Conservation (phyloP, 2,797 vertebrate genomes). For the Meriones psammophilus region DNA sequence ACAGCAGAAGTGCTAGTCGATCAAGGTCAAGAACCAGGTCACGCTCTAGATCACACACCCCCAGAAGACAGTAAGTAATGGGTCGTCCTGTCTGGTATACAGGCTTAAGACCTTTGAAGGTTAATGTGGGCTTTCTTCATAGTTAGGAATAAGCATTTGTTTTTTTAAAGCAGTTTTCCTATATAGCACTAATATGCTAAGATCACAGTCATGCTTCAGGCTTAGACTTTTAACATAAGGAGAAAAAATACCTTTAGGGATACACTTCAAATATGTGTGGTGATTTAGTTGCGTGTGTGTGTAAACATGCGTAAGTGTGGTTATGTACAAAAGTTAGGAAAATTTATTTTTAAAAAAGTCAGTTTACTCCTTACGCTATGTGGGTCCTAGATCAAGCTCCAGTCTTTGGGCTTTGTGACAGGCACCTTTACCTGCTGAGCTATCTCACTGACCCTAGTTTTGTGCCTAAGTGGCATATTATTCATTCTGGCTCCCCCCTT, state of each 20-base stretch:
- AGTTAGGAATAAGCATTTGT: background rate
- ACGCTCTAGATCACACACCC: constrained; percentile 94
- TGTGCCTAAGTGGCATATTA: background rate
- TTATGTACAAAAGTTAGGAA: background rate
- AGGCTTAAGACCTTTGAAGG: background rate
- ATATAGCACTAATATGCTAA: background rate
- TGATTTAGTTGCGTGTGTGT: background rate
- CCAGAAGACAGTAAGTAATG: constrained; percentile 95
- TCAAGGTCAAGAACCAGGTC: constrained; percentile 96
- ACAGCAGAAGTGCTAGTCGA: constrained; percentile 94
- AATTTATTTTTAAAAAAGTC: background rate
- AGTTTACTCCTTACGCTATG: background rate
- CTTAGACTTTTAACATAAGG: background rate
- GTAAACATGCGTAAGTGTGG: background rate
- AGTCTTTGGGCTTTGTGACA: background rate
- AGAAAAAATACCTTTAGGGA: background rate
- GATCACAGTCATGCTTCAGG: background rate
- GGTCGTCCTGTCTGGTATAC: background rate
- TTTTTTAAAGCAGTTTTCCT: background rate
- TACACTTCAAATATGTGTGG: background rate
- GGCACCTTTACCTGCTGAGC: background rate
- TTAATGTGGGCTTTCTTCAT: background rate
- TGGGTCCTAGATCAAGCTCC: background rate
- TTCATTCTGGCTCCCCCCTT: background rate
- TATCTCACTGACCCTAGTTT: background rate